Evolutionary conservation across 64 coral and sea anemone species (phyloP), one percentile per base, ranked within the genome.

Genomic region (Cladopsammia gracilis): DNA sequence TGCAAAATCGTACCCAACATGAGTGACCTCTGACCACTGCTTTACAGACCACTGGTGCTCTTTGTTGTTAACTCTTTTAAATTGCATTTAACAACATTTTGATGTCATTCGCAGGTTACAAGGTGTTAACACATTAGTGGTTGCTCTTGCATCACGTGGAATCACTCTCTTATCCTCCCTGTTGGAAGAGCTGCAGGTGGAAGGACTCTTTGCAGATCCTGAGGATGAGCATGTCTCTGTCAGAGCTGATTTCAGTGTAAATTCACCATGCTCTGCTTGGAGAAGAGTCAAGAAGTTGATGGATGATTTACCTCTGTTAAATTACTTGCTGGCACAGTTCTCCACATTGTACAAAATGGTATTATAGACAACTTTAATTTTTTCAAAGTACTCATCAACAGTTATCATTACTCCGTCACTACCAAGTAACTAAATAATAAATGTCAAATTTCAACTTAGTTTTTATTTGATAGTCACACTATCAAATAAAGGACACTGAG

Each of bases 161-260:
- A 89, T 97, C 58, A 80, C 82, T 56, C 75, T 97, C 9, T 75
- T 97, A 44, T 89, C 76, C 7, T 87, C 59, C 4, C 50, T 97
- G 53, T 87, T 94, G 92, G 96, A 94, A 22, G 96, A 97, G 78
- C 91, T 97, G 2, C 92, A 94, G 23, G 92, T 97, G 15, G 96
- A 97, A 66, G 96, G 96, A 42, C 75, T 86, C 13, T 73, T 90
- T 0, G 24, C 79, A 8, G 88, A 89, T 19, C 43, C 65, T 50
- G 87, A 94, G 44, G 71, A 49, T 53, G 92, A 94, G 19, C 92
- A 80, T 10, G 23, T 65, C 43, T 59, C 47, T 2, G 80, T 70
- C 87, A 88, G 77, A 73, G 74, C 70, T 52, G 82, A 82, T 7
- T 87, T 96, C 74, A 90, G 54, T 14, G 87, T 97, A 56, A 91